phyloP scores from a whole-genome alignment of 1,140 invertebrate genomes.

The Tetragnatha versicolor region DNA sequence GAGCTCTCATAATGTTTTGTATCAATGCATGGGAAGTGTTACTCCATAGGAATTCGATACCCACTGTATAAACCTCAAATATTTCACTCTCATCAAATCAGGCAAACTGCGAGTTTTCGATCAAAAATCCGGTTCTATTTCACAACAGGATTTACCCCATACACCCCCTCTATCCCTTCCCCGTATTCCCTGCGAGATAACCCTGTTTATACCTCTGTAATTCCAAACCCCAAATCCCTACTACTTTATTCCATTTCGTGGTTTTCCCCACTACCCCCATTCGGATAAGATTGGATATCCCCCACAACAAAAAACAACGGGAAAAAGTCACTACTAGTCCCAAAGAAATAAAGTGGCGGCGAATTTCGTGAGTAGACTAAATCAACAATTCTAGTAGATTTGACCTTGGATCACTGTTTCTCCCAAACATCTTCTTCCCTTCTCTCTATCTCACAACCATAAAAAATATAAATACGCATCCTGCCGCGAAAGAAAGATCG shows the following conservation, averaged over 20 bases:
- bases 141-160: no score
- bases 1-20: no score
- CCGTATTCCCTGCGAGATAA: background rate
- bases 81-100: no score
- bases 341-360: background rate
- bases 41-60: no score
- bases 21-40: no score
- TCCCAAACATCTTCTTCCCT: background rate
- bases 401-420: conserved; percentile 29
- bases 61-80: no score
- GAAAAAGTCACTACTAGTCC: background rate
- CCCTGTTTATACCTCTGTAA: background rate
- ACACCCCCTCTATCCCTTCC: no score
- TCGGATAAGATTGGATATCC: background rate
- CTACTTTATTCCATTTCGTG: conserved; percentile 17
- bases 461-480: background rate
- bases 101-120: no score
- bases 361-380: conserved; percentile 27
- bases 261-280: conserved; percentile 12
- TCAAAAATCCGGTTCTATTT: no score
- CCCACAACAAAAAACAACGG: no score
- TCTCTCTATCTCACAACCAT: no score
- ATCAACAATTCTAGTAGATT: conserved; percentile 39
- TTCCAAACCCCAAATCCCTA: conserved; percentile 20
- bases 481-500: background rate